Evolutionary conservation across 2,888 invertebrate genomes (phyloP).

Genomic region (Cactoblastis cactorum): DNA sequence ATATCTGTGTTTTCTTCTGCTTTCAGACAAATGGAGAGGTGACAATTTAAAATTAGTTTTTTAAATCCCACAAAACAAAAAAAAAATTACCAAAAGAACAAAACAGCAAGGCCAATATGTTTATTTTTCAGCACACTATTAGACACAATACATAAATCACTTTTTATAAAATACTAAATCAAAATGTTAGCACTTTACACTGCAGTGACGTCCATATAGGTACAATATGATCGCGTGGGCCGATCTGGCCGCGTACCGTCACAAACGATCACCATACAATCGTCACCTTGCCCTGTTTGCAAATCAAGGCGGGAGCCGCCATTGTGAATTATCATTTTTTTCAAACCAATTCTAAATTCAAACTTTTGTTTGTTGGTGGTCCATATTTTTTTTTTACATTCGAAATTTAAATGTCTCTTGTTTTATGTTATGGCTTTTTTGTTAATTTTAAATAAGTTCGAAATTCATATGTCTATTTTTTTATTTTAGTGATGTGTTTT

Average conservation of each 20-base stretch:
- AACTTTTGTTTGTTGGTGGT: constrained; percentile 56
- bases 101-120: no score
- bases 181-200: constrained; percentile 21
- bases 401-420: neutral
- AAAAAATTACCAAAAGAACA: no score
- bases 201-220: neutral
- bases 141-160: neutral
- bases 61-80: no score
- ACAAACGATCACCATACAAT: constrained; percentile 69
- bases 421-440: neutral
- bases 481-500: neutral
- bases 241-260: constrained; percentile 17
- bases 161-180: constrained; percentile 17
- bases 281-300: constrained; percentile 67
- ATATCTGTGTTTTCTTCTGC: no score
- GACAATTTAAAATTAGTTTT: no score
- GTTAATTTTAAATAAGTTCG: no score
- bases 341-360: constrained; percentile 53
- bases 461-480: neutral
- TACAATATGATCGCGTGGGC: constrained; percentile 20
- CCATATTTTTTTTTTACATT: constrained; percentile 24
- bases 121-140: no score
- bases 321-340: constrained; percentile 61
- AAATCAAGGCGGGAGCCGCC: constrained; percentile 59
- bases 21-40: no score